These are phyloP conservation scores for Pagrus major DNA, from an alignment of 2,113 vertebrate genomes.

Conservation along the genomic window DNA sequence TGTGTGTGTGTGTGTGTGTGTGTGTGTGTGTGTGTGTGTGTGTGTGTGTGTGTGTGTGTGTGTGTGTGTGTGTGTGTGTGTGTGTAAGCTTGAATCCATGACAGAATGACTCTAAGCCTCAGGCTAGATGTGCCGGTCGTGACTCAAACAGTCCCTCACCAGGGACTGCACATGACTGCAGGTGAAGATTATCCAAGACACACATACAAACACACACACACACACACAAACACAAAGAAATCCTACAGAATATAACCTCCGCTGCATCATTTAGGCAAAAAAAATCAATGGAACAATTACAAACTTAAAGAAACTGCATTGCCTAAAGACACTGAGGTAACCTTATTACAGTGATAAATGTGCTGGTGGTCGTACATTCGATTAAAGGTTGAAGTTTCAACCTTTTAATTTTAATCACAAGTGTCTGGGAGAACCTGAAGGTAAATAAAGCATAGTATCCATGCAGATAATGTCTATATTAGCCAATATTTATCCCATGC, in stretches of 20 bases:
- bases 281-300: background rate
- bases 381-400: conserved; percentile 11
- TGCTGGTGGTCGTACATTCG: background rate
- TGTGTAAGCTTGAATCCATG: conserved; percentile 6
- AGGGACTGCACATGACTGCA: conserved; percentile 49
- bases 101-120: conserved; percentile 32
- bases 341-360: background rate
- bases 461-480: background rate
- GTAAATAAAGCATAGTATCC: background rate
- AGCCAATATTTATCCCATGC: background rate
- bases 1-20: conserved; percentile 4
- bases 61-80: conserved; percentile 7
- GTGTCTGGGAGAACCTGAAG: background rate
- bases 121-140: conserved; percentile 35
- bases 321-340: background rate
- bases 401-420: background rate
- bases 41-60: background rate
- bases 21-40: background rate
- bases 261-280: background rate
- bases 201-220: conserved; percentile 4
- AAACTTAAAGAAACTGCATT: background rate
- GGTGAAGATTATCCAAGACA: conserved; percentile 44
- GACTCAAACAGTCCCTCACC: conserved; percentile 45
- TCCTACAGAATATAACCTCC: conserved; percentile 11
- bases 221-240: background rate